A percentile compares a stretch with the other conserved stretches of the same genome.
These are phyloP conservation scores for Pandemis heparana DNA, from an alignment of 2,888 invertebrate species.

Conservation along the genomic window DNA sequence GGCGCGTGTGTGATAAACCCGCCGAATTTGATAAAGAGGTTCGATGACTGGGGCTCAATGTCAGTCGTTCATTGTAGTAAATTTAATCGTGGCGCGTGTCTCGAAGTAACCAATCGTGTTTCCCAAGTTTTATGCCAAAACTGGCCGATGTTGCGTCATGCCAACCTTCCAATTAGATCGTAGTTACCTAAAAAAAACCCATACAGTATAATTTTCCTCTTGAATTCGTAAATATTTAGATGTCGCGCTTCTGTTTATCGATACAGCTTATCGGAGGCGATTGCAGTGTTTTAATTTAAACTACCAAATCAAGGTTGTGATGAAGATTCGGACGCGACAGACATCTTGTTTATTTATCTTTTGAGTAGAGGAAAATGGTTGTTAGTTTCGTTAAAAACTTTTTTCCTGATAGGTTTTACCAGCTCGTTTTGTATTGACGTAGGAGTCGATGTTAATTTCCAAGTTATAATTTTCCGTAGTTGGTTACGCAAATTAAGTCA, in stretches of 20 bases:
- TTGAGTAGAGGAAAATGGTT: not conserved
- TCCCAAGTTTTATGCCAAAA: conserved; percentile 12
- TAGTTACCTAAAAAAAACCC: not conserved
- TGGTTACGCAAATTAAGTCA: not conserved
- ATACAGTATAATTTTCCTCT: not conserved
- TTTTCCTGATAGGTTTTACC: conserved; percentile 1
- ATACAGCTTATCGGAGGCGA: not conserved
- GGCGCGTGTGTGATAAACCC: conserved; percentile 79
- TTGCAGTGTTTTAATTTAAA: conserved; percentile 3
- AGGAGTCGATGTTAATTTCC: not conserved
- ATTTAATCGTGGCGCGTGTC: conserved; percentile 64
- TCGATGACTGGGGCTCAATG: conserved; percentile 82
- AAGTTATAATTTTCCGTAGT: not conserved
- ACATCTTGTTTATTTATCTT: not conserved
- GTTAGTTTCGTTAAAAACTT: too few relatives aligned
- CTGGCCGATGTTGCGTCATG: conserved; percentile 14
- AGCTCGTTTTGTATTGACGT: not conserved
- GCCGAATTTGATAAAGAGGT: conserved; percentile 71
- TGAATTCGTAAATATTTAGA: not conserved
- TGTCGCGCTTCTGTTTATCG: not conserved
- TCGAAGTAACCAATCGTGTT: conserved; percentile 7
- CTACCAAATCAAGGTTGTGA: not conserved
- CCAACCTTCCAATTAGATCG: not conserved
- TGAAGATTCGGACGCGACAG: not conserved
- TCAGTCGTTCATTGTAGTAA: conserved; percentile 77